phyloP scores from a whole-genome alignment of 2,113 vertebrate genomes.

The Struthio camelus region DNA sequence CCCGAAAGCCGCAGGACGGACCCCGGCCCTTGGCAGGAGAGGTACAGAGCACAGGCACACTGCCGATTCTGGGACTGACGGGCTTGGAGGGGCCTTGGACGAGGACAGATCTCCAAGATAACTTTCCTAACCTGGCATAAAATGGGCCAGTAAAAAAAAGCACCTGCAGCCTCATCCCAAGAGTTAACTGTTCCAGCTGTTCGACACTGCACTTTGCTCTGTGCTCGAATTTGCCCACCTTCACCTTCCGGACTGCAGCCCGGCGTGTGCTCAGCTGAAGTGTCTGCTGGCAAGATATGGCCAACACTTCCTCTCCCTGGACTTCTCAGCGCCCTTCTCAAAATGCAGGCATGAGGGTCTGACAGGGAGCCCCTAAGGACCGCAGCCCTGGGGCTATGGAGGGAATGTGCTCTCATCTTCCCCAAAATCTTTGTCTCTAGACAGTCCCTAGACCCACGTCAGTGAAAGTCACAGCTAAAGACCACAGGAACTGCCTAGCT shows the following conservation, averaged over 20 bases:
- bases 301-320: too few species aligned
- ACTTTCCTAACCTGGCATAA: too few species aligned
- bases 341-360: accelerated
- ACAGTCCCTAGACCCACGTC: too few species aligned
- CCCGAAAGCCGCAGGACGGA: background rate
- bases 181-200: background rate
- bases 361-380: accelerated
- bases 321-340: background rate
- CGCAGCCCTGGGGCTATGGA: accelerated
- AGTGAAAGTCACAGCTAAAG: too few species aligned
- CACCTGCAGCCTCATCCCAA: background rate
- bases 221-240: background rate
- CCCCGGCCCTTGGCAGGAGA: too few species aligned
- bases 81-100: background rate
- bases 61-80: background rate
- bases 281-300: too few species aligned
- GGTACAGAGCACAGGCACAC: background rate
- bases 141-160: too few species aligned
- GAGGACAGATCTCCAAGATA: background rate
- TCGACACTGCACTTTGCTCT: too few species aligned
- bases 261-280: too few species aligned
- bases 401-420: background rate
- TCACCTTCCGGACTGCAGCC: background rate
- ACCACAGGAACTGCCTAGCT: too few species aligned
- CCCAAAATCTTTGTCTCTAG: background rate